These are phyloP conservation scores for Spea multiplicata DNA, from an alignment of 2,113 vertebrate species.

Conservation along the genomic window DNA sequence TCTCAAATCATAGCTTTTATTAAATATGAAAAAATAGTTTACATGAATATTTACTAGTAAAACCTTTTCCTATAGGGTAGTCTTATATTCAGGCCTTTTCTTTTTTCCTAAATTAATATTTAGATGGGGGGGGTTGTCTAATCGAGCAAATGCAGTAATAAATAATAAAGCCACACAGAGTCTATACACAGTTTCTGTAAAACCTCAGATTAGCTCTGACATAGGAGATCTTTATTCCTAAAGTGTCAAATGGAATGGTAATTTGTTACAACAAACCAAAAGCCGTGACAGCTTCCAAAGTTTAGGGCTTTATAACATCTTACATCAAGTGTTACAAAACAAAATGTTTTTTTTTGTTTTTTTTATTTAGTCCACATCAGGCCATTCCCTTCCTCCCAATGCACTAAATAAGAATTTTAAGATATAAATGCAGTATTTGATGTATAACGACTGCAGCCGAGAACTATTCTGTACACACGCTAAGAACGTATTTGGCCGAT, in stretches of 20 bases:
- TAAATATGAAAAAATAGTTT: no score
- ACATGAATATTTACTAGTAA: no score
- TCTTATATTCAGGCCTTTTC: no score
- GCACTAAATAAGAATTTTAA: neutral
- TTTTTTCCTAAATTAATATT: no score
- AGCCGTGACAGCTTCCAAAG: constrained; percentile 17
- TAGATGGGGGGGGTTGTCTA: no score
- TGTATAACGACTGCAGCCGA: constrained; percentile 18
- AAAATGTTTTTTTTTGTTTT: neutral
- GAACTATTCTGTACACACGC: constrained; percentile 18
- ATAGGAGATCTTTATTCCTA: constrained; percentile 26
- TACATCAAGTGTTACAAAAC: constrained; percentile 8
- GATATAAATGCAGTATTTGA: neutral
- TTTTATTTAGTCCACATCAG: neutral
- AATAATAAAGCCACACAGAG: no score
- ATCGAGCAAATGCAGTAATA: no score
- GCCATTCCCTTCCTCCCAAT: neutral
- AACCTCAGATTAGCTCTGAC: no score
- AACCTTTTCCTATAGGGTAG: no score
- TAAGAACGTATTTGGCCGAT: neutral
- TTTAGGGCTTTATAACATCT: neutral
- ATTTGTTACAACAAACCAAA: constrained; percentile 30
- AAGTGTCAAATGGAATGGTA: constrained; percentile 33
- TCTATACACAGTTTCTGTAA: no score
- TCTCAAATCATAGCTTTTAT: no score